Evolutionary conservation across 2,113 vertebrate species (phyloP).

Genomic region (Catagonus wagneri): DNA sequence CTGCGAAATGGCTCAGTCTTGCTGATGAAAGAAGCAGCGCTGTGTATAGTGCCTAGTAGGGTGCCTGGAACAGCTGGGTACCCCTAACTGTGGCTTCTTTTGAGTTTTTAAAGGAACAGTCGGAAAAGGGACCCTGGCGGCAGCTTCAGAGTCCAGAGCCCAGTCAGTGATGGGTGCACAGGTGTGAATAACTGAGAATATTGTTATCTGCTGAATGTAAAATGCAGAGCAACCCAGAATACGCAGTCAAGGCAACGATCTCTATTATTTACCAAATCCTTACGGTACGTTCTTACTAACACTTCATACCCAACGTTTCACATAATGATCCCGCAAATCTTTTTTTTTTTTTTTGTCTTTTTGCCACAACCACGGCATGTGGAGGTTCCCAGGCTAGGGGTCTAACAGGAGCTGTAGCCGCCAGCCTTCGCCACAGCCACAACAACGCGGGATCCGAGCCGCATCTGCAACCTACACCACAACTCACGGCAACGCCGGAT

Average conservation of each 20-base stretch:
- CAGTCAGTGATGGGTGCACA: neutral
- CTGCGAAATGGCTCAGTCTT: neutral
- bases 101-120: neutral
- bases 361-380: no score
- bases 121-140: neutral
- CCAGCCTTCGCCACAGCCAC: no score
- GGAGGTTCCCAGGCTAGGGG: no score
- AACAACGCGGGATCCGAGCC: no score
- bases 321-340: neutral
- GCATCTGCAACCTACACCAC: no score
- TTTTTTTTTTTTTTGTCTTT: no score
- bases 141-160: neutral
- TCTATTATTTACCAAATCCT: neutral
- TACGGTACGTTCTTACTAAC: neutral
- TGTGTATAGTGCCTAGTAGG: neutral
- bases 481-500: no score
- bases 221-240: neutral
- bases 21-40: neutral
- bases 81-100: neutral
- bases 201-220: neutral
- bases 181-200: neutral
- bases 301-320: slow-evolving; percentile 12
- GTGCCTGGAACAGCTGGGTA: neutral
- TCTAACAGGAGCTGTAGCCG: no score
- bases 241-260: neutral